Conservation (phyloP, 2,113 vertebrate species). For the Perccottus glenii region DNA sequence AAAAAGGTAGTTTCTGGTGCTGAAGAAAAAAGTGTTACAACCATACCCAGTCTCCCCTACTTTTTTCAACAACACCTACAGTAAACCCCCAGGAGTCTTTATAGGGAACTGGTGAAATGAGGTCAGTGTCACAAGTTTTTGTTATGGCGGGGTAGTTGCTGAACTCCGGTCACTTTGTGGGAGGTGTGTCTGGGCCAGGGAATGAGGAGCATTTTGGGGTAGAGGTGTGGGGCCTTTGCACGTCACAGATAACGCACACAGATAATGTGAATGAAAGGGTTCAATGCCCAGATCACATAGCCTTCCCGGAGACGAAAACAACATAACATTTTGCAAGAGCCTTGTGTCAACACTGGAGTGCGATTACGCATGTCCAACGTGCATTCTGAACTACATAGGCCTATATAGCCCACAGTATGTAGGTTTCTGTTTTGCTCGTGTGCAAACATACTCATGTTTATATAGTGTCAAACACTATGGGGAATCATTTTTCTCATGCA, state of each 20-base stretch:
- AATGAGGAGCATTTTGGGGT: constrained; percentile 5
- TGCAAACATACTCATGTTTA: neutral
- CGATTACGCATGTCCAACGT: constrained; percentile 14
- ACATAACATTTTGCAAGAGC: constrained; percentile 48
- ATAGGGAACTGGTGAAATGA: constrained; percentile 34
- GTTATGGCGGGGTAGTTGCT: constrained; percentile 3
- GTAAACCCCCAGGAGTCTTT: neutral
- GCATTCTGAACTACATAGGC: neutral
- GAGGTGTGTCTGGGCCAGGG: constrained; percentile 31
- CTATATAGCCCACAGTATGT: constrained; percentile 2
- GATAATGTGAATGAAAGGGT: constrained; percentile 33
- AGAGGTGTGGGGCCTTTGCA: constrained; percentile 7
- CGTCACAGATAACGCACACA: constrained; percentile 18
- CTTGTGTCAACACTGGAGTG: neutral
- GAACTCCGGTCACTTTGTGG: constrained; percentile 19
- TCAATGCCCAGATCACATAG: constrained; percentile 15
- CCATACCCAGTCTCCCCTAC: too few relatives aligned
- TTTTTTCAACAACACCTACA: neutral
- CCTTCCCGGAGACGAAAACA: constrained; percentile 29
- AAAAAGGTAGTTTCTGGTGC: too few relatives aligned
- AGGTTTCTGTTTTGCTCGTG: neutral
- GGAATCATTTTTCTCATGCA: constrained; percentile 55
- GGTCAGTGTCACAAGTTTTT: constrained; percentile 46
- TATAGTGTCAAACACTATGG: constrained; percentile 14
- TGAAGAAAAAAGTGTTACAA: too few relatives aligned